These are phyloP conservation scores for Napeogenes sylphis DNA, from an alignment of 2,888 invertebrate genomes.

Conservation along the genomic window DNA sequence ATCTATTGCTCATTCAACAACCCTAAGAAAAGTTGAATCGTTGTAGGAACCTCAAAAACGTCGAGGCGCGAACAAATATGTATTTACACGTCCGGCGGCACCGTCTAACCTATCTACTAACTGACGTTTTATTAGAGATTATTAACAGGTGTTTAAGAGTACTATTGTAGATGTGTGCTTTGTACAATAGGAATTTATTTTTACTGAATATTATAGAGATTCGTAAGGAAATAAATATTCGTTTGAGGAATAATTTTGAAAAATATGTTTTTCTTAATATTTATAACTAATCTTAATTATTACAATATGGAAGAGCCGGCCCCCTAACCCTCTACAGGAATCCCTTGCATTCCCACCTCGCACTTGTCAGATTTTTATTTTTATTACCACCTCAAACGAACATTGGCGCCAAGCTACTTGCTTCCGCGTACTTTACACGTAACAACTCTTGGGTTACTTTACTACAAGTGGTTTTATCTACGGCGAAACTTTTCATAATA, in stretches of 20 bases:
- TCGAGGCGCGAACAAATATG: conserved; percentile 72
- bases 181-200: too few relatives aligned
- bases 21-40: conserved; percentile 72
- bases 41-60: conserved; percentile 71
- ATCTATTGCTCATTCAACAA: conserved; percentile 36
- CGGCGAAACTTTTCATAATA: too few relatives aligned
- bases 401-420: conserved; percentile 58
- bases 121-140: conserved; percentile 1
- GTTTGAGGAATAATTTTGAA: too few relatives aligned
- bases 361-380: conserved; percentile 51
- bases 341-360: conserved; percentile 55
- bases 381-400: conserved; percentile 51
- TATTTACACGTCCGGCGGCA: conserved; percentile 53
- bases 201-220: too few relatives aligned
- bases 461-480: too few relatives aligned
- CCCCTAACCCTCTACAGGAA: conserved; percentile 45
- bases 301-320: conserved; percentile 22
- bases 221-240: too few relatives aligned
- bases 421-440: conserved; percentile 46
- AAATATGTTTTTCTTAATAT: too few relatives aligned
- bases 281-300: background rate
- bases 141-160: background rate
- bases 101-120: conserved; percentile 33
- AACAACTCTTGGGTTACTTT: conserved; percentile 26
- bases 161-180: too few relatives aligned